Evolutionary conservation across 2,113 vertebrate species (phyloP).

Genomic region (Dunckerocampus dactyliophorus): DNA sequence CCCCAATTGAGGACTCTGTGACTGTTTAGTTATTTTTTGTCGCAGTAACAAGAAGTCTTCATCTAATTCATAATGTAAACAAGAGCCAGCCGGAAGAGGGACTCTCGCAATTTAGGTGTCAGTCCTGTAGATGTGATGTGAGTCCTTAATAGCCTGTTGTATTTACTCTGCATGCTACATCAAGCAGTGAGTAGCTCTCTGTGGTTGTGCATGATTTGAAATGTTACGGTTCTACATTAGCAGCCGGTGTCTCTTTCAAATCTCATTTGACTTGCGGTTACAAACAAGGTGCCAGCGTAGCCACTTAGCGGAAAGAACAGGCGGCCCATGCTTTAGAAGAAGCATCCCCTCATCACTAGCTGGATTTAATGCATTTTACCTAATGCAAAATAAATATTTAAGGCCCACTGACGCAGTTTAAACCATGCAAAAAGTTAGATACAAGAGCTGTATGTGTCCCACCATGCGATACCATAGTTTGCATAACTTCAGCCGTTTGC

Average conservation of each 20-base stretch:
- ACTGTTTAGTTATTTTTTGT: background rate
- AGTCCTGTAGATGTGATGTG: slow-evolving; percentile 15
- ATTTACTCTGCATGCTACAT: slow-evolving; percentile 17
- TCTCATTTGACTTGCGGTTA: slow-evolving; percentile 63
- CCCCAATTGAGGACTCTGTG: too few species aligned
- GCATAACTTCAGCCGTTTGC: slow-evolving; percentile 11
- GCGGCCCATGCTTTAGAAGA: slow-evolving; percentile 37
- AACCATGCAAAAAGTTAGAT: slow-evolving; percentile 42
- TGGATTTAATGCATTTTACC: slow-evolving; percentile 67
- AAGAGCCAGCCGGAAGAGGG: slow-evolving; percentile 1
- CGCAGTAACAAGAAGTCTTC: slow-evolving; percentile 8
- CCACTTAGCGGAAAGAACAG: slow-evolving; percentile 48
- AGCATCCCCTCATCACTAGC: slow-evolving; percentile 52
- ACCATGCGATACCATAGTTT: background rate
- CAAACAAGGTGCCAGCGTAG: slow-evolving; percentile 56
- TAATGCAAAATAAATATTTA: slow-evolving; percentile 63
- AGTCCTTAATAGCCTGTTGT: slow-evolving; percentile 28
- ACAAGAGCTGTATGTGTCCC: slow-evolving; percentile 22
- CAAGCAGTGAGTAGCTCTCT: slow-evolving; percentile 34
- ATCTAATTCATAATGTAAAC: slow-evolving; percentile 8
- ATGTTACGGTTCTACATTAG: slow-evolving; percentile 60
- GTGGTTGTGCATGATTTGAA: slow-evolving; percentile 60
- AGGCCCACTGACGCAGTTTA: slow-evolving; percentile 43
- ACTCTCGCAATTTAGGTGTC: slow-evolving; percentile 16
- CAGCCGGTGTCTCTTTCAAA: slow-evolving; percentile 49